These are phyloP conservation scores for Podiceps cristatus DNA, from an alignment of 2,113 vertebrate genomes.

Conservation along the genomic window DNA sequence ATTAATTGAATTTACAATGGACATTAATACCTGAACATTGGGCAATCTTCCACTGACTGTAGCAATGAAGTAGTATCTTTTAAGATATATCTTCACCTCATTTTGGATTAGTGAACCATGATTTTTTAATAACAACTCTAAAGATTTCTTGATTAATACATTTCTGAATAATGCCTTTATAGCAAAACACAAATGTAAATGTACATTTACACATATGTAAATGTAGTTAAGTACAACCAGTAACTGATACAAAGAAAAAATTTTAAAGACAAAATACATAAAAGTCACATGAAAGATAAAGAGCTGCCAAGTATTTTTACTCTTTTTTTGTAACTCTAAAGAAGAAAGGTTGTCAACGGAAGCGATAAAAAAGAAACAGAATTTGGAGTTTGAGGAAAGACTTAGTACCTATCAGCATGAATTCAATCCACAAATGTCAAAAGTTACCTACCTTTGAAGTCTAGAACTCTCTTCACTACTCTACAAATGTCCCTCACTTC, in stretches of 20 bases:
- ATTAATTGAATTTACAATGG: conserved; percentile 42
- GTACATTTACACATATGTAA: no score
- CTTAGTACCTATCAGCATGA: neutral
- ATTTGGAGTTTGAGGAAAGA: neutral
- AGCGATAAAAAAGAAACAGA: accelerated
- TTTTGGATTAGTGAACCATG: neutral
- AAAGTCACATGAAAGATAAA: neutral
- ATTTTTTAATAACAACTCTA: neutral
- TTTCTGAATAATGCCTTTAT: neutral
- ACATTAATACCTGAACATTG: neutral
- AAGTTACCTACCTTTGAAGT: neutral
- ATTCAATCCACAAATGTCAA: neutral
- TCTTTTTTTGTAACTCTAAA: neutral
- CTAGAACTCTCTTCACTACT: neutral
- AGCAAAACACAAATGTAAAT: neutral
- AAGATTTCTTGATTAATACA: neutral
- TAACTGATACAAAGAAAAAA: neutral
- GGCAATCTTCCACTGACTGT: neutral
- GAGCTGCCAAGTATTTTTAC: neutral
- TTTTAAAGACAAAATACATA: neutral
- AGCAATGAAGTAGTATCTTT: neutral
- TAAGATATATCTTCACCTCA: neutral
- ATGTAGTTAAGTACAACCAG: neutral
- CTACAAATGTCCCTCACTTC: neutral
- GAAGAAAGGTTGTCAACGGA: neutral